These are phyloP conservation scores for Syngnathus rostellatus DNA, from an alignment of 2,797 vertebrate species.

Conservation along the genomic window DNA sequence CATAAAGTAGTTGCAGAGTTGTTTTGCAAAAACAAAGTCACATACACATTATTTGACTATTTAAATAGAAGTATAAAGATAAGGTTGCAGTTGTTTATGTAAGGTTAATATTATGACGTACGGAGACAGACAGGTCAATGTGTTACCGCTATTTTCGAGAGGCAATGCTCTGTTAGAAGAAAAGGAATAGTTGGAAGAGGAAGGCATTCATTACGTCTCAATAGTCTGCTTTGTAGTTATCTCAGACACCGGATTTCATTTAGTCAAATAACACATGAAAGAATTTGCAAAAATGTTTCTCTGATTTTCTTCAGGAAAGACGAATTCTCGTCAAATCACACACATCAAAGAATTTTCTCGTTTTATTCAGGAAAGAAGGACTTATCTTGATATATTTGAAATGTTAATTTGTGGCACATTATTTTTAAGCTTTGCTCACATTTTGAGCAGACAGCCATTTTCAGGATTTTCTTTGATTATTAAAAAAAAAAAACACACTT, in stretches of 20 bases:
- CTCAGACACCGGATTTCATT: no score
- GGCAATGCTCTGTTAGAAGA: background rate
- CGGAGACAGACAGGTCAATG: background rate
- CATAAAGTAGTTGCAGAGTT: conserved; percentile 35
- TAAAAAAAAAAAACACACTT: no score
- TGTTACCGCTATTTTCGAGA: background rate
- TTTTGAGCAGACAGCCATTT: no score
- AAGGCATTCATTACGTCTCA: background rate
- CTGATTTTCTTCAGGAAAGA: no score
- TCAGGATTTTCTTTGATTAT: no score
- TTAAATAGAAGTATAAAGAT: conserved; percentile 6
- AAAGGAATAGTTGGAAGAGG: background rate
- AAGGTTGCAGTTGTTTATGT: background rate
- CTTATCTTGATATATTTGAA: background rate
- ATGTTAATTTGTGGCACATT: background rate
- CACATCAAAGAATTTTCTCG: no score
- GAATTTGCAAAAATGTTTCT: no score
- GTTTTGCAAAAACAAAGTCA: conserved; percentile 15
- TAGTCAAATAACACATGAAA: no score
- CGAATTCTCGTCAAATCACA: no score
- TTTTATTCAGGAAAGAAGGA: no score
- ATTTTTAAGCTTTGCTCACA: background rate
- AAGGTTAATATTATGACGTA: background rate
- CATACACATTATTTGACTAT: conserved; percentile 14
- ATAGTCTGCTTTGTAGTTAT: no score